phyloP scores from a whole-genome alignment of 1,140 invertebrate genomes.

The Heliconius eleuchia region DNA sequence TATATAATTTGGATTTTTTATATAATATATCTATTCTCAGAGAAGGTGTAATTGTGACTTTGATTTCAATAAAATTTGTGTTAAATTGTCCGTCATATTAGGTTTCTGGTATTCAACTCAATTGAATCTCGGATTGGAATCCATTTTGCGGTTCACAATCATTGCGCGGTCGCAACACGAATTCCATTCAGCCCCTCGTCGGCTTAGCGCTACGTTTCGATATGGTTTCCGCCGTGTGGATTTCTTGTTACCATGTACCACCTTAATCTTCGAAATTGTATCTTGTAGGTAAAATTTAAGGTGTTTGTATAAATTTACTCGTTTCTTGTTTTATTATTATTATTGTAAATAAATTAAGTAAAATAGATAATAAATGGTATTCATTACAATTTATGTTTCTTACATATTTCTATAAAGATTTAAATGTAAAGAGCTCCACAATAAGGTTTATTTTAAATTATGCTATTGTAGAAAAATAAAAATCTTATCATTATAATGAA shows the following conservation, averaged over 20 bases:
- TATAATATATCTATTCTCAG: neutral
- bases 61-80: neutral
- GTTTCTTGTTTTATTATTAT: too few species aligned
- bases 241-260: slow-evolving; percentile 3
- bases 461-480: too few species aligned
- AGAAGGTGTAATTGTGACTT: neutral
- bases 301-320: neutral
- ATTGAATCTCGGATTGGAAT: slow-evolving; percentile 24
- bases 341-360: too few species aligned
- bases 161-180: slow-evolving; percentile 35
- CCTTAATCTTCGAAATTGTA: slow-evolving; percentile 1
- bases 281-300: neutral
- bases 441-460: too few species aligned
- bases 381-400: too few species aligned
- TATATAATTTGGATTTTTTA: too few species aligned
- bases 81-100: slow-evolving; percentile 10
- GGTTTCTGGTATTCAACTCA: slow-evolving; percentile 16
- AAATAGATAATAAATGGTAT: too few species aligned
- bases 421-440: too few species aligned
- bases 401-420: too few species aligned
- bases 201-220: slow-evolving; percentile 22
- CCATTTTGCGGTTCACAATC: slow-evolving; percentile 36
- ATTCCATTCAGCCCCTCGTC: slow-evolving; percentile 31
- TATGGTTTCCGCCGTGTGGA: slow-evolving; percentile 23
- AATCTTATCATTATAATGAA: too few species aligned